Evolutionary conservation across 2,888 invertebrate species (phyloP).

Genomic region (Phragmatobia fuliginosa): DNA sequence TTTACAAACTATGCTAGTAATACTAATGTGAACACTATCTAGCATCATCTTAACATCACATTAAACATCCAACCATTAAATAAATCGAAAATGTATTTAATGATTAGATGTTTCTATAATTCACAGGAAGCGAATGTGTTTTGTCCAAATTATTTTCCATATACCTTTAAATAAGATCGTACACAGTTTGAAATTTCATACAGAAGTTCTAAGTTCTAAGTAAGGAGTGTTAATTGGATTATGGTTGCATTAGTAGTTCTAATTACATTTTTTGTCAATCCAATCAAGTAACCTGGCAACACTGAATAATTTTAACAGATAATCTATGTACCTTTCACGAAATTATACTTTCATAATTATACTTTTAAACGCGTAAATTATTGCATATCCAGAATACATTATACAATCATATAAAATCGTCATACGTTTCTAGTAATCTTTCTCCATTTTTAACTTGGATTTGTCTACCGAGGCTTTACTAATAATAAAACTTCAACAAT

Average conservation of each 20-base stretch:
- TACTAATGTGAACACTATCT: constrained; percentile 8
- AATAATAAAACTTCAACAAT: neutral
- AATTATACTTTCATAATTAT: neutral
- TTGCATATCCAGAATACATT: neutral
- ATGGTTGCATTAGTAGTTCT: no score
- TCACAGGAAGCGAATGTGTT: neutral
- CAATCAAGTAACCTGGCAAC: constrained; percentile 6
- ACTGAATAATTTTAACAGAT: neutral
- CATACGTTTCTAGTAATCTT: neutral
- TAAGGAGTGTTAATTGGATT: no score
- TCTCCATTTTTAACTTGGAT: neutral
- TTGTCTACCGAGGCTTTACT: neutral
- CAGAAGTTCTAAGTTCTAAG: no score
- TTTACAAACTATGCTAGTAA: neutral
- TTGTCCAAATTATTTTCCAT: neutral
- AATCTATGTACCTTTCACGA: neutral
- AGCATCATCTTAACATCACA: neutral
- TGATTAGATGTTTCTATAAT: no score
- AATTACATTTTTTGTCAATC: neutral
- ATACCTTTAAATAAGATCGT: neutral
- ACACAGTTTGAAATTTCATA: no score
- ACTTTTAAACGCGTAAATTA: neutral
- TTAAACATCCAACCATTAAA: no score
- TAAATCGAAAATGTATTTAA: no score
- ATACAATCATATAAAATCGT: neutral